Percentiles rank a stretch among this genome's conserved stretches.
Evolutionary conservation across 2,797 vertebrate species (phyloP).

Genomic region (Pristis pectinata): DNA sequence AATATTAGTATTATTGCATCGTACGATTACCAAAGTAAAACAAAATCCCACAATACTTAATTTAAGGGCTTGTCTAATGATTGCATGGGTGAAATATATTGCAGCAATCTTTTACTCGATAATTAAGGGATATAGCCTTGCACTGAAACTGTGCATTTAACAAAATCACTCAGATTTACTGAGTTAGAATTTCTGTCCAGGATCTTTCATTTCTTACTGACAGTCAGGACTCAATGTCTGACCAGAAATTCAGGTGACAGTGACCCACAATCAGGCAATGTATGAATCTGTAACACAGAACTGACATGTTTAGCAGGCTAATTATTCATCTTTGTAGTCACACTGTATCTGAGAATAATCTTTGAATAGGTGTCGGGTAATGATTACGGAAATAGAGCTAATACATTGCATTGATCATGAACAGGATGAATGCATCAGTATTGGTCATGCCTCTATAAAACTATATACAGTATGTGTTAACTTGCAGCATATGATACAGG

Average conservation of each 20-base stretch:
- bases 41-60: background rate
- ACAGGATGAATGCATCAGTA: no score
- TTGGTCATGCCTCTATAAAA: no score
- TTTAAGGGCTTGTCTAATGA: background rate
- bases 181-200: background rate
- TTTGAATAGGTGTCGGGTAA: background rate
- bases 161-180: background rate
- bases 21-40: background rate
- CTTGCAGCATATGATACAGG: background rate
- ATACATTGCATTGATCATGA: background rate
- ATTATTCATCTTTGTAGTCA: background rate
- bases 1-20: background rate
- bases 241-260: background rate
- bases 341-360: background rate
- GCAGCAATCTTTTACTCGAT: background rate
- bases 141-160: background rate
- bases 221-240: background rate
- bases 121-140: constrained; percentile 21
- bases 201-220: background rate
- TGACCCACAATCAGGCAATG: background rate
- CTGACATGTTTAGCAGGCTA: background rate
- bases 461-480: background rate
- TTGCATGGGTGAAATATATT: constrained; percentile 16
- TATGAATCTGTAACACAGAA: no score
- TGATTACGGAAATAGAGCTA: background rate